Base-by-base conservation (phyloP, 2,888 invertebrate genomes). In the Nephrotoma guestfalica region DNA sequence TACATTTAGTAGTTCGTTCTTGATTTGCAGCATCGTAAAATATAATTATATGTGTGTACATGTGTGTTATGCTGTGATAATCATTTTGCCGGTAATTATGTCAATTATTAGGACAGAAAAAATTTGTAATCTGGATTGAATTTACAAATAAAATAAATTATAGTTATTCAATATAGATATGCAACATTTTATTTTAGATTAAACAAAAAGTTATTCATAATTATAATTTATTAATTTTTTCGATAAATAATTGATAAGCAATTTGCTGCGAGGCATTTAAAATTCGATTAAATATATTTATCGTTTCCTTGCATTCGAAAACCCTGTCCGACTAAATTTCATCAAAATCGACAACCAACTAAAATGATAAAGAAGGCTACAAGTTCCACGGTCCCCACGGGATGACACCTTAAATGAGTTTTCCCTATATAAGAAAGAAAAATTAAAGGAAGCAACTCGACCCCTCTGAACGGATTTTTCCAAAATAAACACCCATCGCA, bases 61-160 rank as follows among this genome's bases (percentile, higher is more conserved):
- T 30, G 30, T 30, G 30, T 30, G 3, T 3, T 30, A 30, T 71
- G 71, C 30, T 71, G 71, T 71, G 71, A 71, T 71, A 71, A 71
- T 71, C 71, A 30, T 18, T 71, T 71, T 71, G 71, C 30, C 71
- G 71, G 71, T 71, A 71, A 71, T 71, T 71, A 71, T 71, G 71
- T 71, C 71, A 30, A 71, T 71, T 71, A 30, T 71, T 71, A 71
- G 71, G 9, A 30, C 71, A 30, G 71, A 71, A 71, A 71, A 71
- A 71, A 30, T 15, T 30, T 71, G 30, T 71, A 71, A 71, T 30
- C 11, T 71, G 71, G 71, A 71, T 30, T 71, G 30, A 18, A 71
- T 71, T 7, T 71, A 51, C 57, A 57, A 15, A 18, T 18, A 57
- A 57, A 57, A 57, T 18, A 71, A 71, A 30, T 30, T 71, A 71